These are phyloP conservation scores for Saxicola maurus DNA, from an alignment of 2,797 vertebrate genomes.

Conservation along the genomic window DNA sequence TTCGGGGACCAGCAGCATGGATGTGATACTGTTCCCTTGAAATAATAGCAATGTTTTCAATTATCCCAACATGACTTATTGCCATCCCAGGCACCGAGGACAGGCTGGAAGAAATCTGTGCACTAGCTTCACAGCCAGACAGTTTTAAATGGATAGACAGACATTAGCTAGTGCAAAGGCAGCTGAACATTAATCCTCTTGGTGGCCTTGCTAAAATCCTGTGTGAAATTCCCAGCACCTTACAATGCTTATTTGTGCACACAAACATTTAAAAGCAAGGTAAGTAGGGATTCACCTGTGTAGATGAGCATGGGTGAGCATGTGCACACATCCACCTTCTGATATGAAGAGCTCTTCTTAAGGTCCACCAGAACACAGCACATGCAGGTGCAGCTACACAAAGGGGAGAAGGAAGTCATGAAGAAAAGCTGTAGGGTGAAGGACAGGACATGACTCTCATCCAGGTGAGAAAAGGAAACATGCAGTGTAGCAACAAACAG, in stretches of 20 bases:
- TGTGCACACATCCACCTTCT: neutral
- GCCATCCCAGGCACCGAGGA: neutral
- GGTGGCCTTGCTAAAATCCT: neutral
- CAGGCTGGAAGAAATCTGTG: neutral
- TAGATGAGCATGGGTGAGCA: neutral
- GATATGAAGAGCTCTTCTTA: neutral
- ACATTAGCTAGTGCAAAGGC: neutral
- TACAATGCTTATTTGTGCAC: neutral
- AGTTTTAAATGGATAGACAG: neutral
- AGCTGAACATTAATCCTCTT: neutral
- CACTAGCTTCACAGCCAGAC: neutral
- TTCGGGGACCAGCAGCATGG: accelerated
- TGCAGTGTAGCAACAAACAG: neutral
- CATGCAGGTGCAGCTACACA: neutral
- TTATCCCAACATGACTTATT: neutral
- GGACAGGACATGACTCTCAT: neutral
- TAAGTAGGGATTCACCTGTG: neutral
- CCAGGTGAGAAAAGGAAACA: neutral
- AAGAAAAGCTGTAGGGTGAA: neutral
- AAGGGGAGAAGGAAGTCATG: accelerated
- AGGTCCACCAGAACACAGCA: neutral
- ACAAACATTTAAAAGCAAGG: neutral
- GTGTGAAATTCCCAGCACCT: neutral
- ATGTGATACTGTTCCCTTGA: neutral
- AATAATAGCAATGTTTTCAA: neutral